A percentile compares a stretch with the other conserved stretches of the same genome.
Conservation (phyloP, 2,797 vertebrate species). For the Todus mexicanus region DNA sequence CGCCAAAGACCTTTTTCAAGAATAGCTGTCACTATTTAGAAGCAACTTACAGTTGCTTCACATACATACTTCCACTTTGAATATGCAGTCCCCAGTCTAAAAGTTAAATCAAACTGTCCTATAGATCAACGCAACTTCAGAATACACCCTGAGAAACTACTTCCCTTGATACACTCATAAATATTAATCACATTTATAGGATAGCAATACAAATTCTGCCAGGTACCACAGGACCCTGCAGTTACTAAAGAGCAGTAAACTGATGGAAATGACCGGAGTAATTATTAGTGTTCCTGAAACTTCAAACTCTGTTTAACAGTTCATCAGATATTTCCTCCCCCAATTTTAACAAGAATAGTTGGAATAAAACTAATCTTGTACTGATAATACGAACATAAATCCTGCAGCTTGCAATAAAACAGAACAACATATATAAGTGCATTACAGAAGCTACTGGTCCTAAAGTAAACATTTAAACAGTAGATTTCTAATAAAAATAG, state of each 20-base stretch:
- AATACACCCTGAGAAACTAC: background rate
- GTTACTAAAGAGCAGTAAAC: background rate
- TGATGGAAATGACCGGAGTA: background rate
- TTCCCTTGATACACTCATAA: background rate
- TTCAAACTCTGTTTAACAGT: background rate
- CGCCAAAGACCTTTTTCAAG: background rate
- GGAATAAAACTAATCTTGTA: background rate
- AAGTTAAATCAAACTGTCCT: background rate
- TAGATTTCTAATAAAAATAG: background rate
- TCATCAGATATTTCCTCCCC: background rate
- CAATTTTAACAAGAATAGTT: background rate
- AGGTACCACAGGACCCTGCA: background rate
- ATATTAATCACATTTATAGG: constrained; percentile 24
- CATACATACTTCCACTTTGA: background rate
- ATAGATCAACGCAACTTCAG: background rate
- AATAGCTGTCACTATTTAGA: background rate
- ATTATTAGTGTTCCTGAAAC: background rate
- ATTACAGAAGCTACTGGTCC: background rate
- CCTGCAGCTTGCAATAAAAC: background rate
- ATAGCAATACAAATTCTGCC: background rate
- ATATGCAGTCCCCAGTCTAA: background rate
- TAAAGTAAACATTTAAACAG: background rate
- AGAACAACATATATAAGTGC: background rate
- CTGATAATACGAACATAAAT: background rate
- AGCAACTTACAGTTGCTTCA: background rate